Conservation (phyloP, 2,113 vertebrate genomes). For the Rhadina sibilatrix region DNA sequence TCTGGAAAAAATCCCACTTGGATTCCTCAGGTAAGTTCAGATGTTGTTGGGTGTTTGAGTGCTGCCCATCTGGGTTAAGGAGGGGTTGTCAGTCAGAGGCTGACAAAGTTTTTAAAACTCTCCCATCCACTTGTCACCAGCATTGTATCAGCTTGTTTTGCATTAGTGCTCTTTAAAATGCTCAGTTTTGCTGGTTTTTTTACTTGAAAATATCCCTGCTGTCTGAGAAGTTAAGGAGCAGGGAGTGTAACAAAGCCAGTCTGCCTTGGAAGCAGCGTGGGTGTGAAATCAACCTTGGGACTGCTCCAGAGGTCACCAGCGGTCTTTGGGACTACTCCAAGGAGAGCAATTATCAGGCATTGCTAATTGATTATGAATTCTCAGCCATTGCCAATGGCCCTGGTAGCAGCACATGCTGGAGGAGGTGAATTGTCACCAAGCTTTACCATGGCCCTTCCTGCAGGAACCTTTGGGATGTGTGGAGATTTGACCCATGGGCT, state of each 20-base stretch:
- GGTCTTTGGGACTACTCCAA: neutral
- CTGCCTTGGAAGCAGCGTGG: neutral
- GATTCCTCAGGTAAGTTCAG: neutral
- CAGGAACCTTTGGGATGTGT: neutral
- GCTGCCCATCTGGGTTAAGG: neutral
- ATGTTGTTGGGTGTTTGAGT: neutral
- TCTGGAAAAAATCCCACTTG: neutral
- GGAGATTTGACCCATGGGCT: neutral
- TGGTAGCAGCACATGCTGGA: rapidly evolving
- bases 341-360: neutral
- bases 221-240: too few species aligned
- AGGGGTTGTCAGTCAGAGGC: neutral
- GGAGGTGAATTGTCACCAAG: neutral
- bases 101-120: neutral
- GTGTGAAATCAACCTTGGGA: neutral
- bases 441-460: neutral
- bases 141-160: neutral
- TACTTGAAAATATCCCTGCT: neutral
- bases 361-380: neutral
- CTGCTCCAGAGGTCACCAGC: neutral
- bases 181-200: rapidly evolving
- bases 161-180: neutral
- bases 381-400: neutral
- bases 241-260: rapidly evolving
- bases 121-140: neutral